Evolutionary conservation across 2,113 vertebrate genomes (phyloP), one percentile per base, ranked within the genome.

Genomic region (Rhipidura dahli): DNA sequence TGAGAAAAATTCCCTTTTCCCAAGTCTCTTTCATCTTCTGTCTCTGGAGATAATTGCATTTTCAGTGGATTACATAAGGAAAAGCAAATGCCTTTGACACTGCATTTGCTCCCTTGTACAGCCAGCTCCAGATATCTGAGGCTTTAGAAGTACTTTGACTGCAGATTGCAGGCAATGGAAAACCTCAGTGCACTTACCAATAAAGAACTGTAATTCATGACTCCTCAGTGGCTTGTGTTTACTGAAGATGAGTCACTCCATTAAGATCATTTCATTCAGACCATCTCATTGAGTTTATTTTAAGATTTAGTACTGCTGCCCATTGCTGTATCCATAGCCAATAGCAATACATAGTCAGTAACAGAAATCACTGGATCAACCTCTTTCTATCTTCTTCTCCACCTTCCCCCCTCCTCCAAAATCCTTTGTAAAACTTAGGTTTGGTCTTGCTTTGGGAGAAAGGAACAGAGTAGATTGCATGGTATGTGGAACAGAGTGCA

Each of bases 101-200:
- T 15, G 7, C 60, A 42, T 72, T 80, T 83, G 1, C 10, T 70
- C 13, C 30, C 33, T 37, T 61, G 13, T 45, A 14, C 24, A 87
- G 19, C 6, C 64, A 70, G 8, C 42, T 70, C 11, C 37, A 73
- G 21, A 5, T 56, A 28, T 39, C 40, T 49, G 31, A 76, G 45
- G 19, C 7, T 65, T 69, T 14, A 27, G 33, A 50, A 33, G 7
- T 42, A 39, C 49, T 86, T 70, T 40, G 26, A 54, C 9, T 60
- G 16, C 10, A 68, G 26, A 21, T 33, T 76, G 22, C 45, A 69
- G 57, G 63, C 28, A 51, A 2, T 14, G 27, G 57, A 80, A 30
- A 86, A 16, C 24, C 0, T 0, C 12, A n/a, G 28, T 33, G 33
- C 20, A 28, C 16, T 78, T 61, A 35, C 33, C 27, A 31, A 33